Evolutionary conservation across 2,113 vertebrate species (phyloP), one percentile per base, ranked within the genome.

Genomic region (Osmerus mordax): DNA sequence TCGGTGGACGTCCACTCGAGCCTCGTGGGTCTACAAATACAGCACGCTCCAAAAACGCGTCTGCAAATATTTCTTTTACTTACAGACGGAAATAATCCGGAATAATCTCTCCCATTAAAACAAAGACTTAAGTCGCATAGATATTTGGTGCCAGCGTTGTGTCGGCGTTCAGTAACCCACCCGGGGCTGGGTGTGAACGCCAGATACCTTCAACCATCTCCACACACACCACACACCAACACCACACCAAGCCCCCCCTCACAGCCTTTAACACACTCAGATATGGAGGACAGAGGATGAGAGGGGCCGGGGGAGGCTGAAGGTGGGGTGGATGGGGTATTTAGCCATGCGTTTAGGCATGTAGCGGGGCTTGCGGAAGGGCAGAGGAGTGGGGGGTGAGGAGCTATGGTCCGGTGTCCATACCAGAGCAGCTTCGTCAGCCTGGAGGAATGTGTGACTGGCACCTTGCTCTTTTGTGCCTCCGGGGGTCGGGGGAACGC

Each of bases 381-480:
- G 7, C 3, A 4, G 28, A 25, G 5, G 54, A 18, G 60, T 1
- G 14, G 28, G 16, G 60, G 25, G 60, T 2, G 60, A 2, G 60
- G 60, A 11, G 28, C 41, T 15, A 18, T 19, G 2, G 54, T 32
- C 55, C 72, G 74, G 76, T 58, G 76, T 69, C 69, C 78, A 79
- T 72, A 3, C 25, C 65, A 58, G 78, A 54, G 70, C 75, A 65
- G 87, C 78, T 89, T 89, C 89, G 86, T 89, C 89, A 88, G 82
- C 84, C 29, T 32, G 83, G 87, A 28, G 86, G 86, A 89, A 90
- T 87, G 83, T 78, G 81, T 25, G 68, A 81, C 70, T 69, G 80
- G 76, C 71, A 67, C 77, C 73, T 79, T 82, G 58, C 77, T 79
- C 77, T 75, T 86, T 90, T 91, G 87, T 91, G 41, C 89, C 74